Evolutionary conservation across 1,140 invertebrate species (phyloP).

Genomic region (Cyrtorhinus lividipennis): DNA sequence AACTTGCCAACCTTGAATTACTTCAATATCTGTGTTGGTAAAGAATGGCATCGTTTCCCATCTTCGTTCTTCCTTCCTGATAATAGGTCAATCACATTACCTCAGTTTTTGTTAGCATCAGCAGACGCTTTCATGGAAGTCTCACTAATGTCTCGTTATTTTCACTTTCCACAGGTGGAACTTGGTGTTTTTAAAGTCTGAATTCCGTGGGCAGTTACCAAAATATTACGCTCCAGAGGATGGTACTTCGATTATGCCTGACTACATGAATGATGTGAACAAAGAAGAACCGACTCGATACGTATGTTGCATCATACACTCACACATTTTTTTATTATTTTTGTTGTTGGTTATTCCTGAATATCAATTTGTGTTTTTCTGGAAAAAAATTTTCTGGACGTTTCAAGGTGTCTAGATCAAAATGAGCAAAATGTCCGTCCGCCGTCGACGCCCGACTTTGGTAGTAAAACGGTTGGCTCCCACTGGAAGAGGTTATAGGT

Average conservation of each 20-base stretch:
- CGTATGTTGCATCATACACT: no score
- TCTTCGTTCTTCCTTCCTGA: slow-evolving; percentile 89
- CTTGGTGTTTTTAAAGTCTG: slow-evolving; percentile 76
- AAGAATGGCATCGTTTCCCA: slow-evolving; percentile 96
- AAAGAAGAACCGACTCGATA: slow-evolving; percentile 68
- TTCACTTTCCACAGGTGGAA: slow-evolving; percentile 42
- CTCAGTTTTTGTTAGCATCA: neutral
- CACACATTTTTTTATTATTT: no score
- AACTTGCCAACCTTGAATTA: slow-evolving; percentile 39
- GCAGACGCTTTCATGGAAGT: neutral
- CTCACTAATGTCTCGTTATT: neutral
- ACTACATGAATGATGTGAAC: slow-evolving; percentile 90
- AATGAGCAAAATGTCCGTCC: no score
- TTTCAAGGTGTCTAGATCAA: no score
- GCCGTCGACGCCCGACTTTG: no score
- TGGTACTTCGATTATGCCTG: slow-evolving; percentile 64
- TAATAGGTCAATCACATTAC: slow-evolving; percentile 31
- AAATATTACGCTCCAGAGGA: slow-evolving; percentile 34
- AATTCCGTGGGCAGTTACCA: slow-evolving; percentile 87
- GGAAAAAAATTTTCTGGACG: no score
- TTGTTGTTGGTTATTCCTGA: no score
- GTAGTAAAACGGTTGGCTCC: no score
- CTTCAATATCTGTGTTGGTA: slow-evolving; percentile 84
- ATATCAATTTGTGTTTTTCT: no score
- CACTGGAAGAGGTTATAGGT: no score